Evolutionary conservation across 1,140 invertebrate genomes (phyloP), one percentile per base, ranked within the genome.

Genomic region (Littorina saxatilis): DNA sequence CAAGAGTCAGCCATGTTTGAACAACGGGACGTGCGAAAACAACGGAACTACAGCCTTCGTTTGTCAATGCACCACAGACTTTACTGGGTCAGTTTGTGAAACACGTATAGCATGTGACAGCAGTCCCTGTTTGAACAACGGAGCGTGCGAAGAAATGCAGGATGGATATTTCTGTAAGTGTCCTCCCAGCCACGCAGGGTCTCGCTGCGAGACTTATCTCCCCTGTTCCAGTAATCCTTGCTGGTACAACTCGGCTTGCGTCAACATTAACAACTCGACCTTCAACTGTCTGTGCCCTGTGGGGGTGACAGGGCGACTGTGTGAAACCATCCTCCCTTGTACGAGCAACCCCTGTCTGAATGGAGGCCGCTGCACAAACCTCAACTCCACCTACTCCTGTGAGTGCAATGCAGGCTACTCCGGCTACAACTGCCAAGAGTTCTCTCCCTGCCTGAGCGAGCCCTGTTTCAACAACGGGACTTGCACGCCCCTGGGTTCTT

Each of bases 271-370:
- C n/a, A 58, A 58, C n/a, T 47, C 80, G 9, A 74, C 43, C 40
- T 85, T 73, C 68, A 29, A 63, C 23, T 87, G 86, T 78, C 50
- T 40, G 29, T 87, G 86, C 43, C 74, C 81, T 1, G 2, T 23
- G 23, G 72, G 79, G 17, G 80, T 63, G 43, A 76, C 63, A 58
- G 88, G 87, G 29, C 13, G 35, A 13, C n/a, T 27, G 11, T 88
- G 88, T 85, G 83, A 86, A 29, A 82, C 94, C 1, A 95, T 96
- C 29, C 76, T 90, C 50, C 86, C 90, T 32, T 91, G 91, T 75
- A 63, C 50, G 9, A 80, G 80, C 17, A 81, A 84, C 55, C 87
- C 88, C 13, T 90, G 89, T 80, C 29, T 77, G 17, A 89, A 90
- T 79, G 75, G 55, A 27, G 86, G 84, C n/a, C 78, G 32, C 0